A percentile compares a stretch with the other conserved stretches of the same genome.
phyloP scores from a whole-genome alignment of 2,113 vertebrate species.

The Tychaedon coryphoeus region DNA sequence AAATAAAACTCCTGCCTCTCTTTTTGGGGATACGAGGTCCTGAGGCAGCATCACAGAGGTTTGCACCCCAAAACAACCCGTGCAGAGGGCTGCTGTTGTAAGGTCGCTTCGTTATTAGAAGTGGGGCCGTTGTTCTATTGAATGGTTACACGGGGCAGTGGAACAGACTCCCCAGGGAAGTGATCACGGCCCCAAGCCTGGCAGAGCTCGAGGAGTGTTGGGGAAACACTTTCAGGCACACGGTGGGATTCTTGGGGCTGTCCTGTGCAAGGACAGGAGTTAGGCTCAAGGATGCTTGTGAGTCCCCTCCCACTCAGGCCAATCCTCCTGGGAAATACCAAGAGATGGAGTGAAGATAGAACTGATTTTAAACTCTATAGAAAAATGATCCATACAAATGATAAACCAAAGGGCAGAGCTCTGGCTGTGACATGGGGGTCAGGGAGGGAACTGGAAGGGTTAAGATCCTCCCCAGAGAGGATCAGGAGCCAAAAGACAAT shows the following conservation, averaged over 20 bases:
- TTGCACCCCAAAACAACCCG: not conserved
- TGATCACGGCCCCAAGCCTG: not conserved
- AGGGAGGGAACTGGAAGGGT: not conserved
- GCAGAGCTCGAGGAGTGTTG: not conserved
- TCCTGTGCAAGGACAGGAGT: not conserved
- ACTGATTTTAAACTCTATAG: not conserved
- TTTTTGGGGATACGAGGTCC: accelerated
- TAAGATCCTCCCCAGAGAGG: not conserved
- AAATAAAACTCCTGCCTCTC: not conserved
- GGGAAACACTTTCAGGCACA: not conserved
- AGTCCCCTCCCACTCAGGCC: not conserved
- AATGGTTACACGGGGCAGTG: not conserved
- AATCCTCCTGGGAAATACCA: not conserved
- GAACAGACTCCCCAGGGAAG: not conserved
- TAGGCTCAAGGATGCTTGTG: not conserved
- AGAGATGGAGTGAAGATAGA: not conserved
- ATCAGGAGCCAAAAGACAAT: not conserved
- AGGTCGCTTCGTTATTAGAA: not conserved
- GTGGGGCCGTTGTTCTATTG: not conserved
- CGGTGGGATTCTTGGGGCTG: not conserved
- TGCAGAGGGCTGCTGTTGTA: not conserved
- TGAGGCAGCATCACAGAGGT: accelerated
- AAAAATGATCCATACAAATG: not conserved
- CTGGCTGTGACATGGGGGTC: too few relatives aligned
- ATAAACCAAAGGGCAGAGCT: not conserved